Conservation (phyloP, 23 tunicate species). For the Trididemnum clinides region DNA sequence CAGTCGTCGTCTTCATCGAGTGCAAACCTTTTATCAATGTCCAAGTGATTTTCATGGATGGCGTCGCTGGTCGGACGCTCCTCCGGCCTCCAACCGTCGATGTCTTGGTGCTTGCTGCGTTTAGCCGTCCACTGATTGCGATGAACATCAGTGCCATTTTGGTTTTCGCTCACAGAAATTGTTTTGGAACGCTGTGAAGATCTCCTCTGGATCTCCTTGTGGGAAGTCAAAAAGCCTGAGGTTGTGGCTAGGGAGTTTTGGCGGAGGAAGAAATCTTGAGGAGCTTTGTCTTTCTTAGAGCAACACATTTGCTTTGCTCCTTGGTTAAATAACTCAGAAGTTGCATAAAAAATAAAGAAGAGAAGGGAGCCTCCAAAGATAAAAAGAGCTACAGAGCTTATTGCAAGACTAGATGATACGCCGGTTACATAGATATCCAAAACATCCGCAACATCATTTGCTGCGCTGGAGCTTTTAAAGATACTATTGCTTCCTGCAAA, state of each 20-base stretch:
- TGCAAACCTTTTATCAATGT: slow-evolving; percentile 1
- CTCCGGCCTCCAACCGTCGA: slow-evolving; percentile 15
- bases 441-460: background rate
- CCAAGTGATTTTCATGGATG: background rate
- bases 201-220: background rate
- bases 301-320: background rate
- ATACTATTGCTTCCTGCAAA: slow-evolving; percentile 2
- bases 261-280: background rate
- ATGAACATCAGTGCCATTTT: background rate
- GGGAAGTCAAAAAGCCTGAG: background rate
- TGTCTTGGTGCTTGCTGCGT: background rate
- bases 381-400: background rate
- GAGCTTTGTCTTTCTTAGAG: background rate
- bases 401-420: background rate
- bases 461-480: background rate
- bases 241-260: background rate
- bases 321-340: background rate
- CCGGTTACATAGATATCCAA: background rate
- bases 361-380: background rate
- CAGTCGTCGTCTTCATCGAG: background rate
- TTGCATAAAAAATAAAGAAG: background rate
- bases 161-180: background rate
- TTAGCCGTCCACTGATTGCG: background rate
- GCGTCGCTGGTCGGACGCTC: background rate
- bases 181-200: background rate